Evolutionary conservation across 2,888 invertebrate species (phyloP).

Genomic region (Tachina grossa): DNA sequence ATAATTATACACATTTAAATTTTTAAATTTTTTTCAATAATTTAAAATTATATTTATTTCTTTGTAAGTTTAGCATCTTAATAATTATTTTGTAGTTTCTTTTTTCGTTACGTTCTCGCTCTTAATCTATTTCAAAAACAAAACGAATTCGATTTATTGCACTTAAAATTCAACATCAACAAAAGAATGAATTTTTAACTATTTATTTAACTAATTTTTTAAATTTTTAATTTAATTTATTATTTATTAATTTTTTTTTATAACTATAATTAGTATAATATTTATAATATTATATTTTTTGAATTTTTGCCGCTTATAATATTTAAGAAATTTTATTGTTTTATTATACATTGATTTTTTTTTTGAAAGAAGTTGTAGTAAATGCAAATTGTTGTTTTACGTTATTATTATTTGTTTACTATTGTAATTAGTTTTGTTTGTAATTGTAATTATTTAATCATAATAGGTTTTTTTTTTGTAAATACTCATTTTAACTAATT

Average conservation of each 20-base stretch:
- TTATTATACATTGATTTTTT: constrained; percentile 36
- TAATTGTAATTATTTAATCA: not conserved
- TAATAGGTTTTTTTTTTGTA: not conserved
- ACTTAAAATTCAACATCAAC: constrained; percentile 63
- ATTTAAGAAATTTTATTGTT: constrained; percentile 30
- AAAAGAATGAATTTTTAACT: constrained; percentile 40
- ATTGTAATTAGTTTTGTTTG: not conserved
- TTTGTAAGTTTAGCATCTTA: constrained; percentile 51
- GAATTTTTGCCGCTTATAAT: constrained; percentile 25
- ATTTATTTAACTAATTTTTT: constrained; percentile 47
- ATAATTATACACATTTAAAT: not conserved
- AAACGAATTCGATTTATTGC: constrained; percentile 25
- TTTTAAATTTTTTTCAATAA: constrained; percentile 52
- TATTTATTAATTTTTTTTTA: constrained; percentile 27
- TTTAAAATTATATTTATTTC: constrained; percentile 69
- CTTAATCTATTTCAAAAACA: constrained; percentile 51
- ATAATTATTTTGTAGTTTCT: not conserved
- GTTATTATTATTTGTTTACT: not conserved
- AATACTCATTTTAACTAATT: constrained; percentile 30
- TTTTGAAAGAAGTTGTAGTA: constrained; percentile 34
- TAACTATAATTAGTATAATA: not conserved
- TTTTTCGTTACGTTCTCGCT: constrained; percentile 9
- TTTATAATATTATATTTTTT: constrained; percentile 14
- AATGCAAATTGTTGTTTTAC: constrained; percentile 43
- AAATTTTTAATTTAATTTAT: constrained; percentile 5